A percentile compares a stretch with the other conserved stretches of the same genome.
Evolutionary conservation across 2,888 invertebrate species (phyloP).

Genomic region (Onchidella celtica): DNA sequence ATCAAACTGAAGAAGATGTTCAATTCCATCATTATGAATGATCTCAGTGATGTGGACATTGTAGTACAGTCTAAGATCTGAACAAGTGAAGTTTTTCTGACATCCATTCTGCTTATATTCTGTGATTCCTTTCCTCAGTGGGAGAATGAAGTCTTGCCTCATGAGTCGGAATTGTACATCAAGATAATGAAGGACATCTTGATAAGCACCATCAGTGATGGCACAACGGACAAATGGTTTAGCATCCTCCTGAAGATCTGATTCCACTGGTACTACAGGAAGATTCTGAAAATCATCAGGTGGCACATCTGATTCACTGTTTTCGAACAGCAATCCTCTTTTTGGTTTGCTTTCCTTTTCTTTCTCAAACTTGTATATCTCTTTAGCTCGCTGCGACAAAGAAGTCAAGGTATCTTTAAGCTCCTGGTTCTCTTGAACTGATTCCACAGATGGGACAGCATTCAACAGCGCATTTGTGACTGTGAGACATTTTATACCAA

Average conservation of each 20-base stretch:
- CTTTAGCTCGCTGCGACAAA: background rate
- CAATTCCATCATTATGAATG: slow-evolving; percentile 65
- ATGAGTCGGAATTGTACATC: slow-evolving; percentile 88
- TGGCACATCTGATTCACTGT: slow-evolving; percentile 70
- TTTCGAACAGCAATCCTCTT: background rate
- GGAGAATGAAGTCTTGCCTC: slow-evolving; percentile 89
- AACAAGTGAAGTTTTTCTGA: slow-evolving; percentile 17
- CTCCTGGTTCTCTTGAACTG: background rate
- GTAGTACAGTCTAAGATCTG: slow-evolving; percentile 59
- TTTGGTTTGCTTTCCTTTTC: background rate
- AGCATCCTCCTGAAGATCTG: slow-evolving; percentile 74
- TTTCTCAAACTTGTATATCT: slow-evolving; percentile 35
- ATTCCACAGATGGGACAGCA: background rate
- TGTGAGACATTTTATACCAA: background rate
- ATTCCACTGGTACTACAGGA: slow-evolving; percentile 74
- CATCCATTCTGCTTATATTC: slow-evolving; percentile 80
- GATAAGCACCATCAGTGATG: slow-evolving; percentile 85
- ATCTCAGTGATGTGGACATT: slow-evolving; percentile 68
- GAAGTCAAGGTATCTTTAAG: background rate
- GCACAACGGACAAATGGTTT: slow-evolving; percentile 83
- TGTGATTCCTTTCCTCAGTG: slow-evolving; percentile 86
- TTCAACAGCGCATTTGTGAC: background rate
- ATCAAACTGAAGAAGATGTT: slow-evolving; percentile 68
- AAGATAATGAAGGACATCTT: slow-evolving; percentile 86
- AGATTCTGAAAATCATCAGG: slow-evolving; percentile 81